Evolutionary conservation across 2,888 invertebrate genomes (phyloP).

Genomic region (Metallyticus violacea): DNA sequence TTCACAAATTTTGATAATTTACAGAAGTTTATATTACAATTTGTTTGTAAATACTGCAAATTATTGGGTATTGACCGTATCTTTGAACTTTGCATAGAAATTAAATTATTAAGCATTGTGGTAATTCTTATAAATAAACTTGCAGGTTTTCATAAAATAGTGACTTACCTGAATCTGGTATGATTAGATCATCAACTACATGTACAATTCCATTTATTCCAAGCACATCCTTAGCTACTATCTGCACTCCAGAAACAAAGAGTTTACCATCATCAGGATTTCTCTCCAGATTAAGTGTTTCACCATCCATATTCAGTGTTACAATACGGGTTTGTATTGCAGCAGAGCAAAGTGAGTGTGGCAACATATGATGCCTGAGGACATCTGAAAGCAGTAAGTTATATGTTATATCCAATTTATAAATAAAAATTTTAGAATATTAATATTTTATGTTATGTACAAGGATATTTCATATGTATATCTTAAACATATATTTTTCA

Average conservation of each 20-base stretch:
- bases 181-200: slow-evolving; percentile 61
- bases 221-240: slow-evolving; percentile 59
- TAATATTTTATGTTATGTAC: no score
- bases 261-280: slow-evolving; percentile 50
- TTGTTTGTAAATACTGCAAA: no score
- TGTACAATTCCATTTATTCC: slow-evolving; percentile 73
- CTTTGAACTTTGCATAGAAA: no score
- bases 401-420: no score
- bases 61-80: no score
- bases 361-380: slow-evolving; percentile 63
- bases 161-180: slow-evolving; percentile 57
- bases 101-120: no score
- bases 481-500: no score
- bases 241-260: slow-evolving; percentile 56
- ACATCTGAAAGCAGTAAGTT: slow-evolving; percentile 54
- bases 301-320: slow-evolving; percentile 53
- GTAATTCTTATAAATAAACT: no score
- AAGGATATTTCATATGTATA: no score
- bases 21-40: no score
- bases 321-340: slow-evolving; percentile 56
- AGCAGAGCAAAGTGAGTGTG: slow-evolving; percentile 63
- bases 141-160: neutral
- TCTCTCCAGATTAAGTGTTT: slow-evolving; percentile 50
- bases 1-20: no score
- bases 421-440: no score